A percentile compares a stretch with the other conserved stretches of the same genome.
These are phyloP conservation scores for Allolobophora icterica DNA, from an alignment of 2,888 invertebrate species.

Conservation along the genomic window DNA sequence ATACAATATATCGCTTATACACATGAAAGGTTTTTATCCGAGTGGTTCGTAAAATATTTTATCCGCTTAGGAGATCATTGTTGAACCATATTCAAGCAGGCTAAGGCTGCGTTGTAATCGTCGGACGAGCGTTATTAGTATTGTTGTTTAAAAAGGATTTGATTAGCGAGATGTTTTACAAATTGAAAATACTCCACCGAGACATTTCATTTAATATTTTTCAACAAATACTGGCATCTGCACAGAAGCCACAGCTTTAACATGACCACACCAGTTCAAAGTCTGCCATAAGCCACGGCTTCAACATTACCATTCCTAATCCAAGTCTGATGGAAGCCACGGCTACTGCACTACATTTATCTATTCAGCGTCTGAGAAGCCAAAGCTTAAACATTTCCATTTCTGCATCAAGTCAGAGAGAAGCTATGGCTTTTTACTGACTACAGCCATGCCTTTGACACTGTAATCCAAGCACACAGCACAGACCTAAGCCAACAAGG, in stretches of 20 bases:
- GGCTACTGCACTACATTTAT: neutral
- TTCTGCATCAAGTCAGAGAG: neutral
- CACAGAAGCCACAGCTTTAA: neutral
- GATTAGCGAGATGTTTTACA: neutral
- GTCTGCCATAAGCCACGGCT: neutral
- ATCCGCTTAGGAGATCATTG: neutral
- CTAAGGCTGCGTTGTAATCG: neutral
- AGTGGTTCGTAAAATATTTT: neutral
- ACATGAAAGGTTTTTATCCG: neutral
- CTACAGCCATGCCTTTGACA: neutral
- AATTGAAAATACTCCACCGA: neutral
- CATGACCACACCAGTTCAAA: neutral
- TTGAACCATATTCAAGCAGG: neutral
- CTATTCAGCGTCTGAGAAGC: neutral
- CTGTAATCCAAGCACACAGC: neutral
- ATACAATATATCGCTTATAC: neutral
- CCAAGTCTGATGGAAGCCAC: neutral
- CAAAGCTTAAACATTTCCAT: neutral
- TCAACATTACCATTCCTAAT: neutral
- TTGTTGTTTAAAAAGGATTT: conserved; percentile 2
- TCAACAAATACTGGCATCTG: neutral
- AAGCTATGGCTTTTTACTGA: neutral
- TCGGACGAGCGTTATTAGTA: neutral
- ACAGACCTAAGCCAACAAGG: neutral
- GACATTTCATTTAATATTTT: conserved; percentile 4